Evolutionary conservation across 2,113 vertebrate genomes (phyloP).

Genomic region (Pardalotus punctatus): DNA sequence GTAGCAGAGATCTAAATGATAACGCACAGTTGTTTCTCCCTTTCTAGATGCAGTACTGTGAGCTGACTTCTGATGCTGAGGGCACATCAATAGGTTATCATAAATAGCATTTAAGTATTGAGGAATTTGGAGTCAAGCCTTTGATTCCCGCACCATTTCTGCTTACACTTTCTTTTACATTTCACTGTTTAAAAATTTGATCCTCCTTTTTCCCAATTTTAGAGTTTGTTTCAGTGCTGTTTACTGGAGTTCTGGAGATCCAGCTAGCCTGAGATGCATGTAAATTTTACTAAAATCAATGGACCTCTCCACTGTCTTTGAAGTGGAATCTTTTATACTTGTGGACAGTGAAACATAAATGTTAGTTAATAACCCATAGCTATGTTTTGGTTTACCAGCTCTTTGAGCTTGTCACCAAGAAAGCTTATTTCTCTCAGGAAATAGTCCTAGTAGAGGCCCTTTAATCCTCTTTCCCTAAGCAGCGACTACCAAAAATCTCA

Average conservation of each 20-base stretch:
- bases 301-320: background rate
- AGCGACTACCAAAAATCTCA: background rate
- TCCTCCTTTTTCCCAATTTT: fast-evolving
- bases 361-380: background rate
- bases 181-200: background rate
- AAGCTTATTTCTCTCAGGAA: background rate
- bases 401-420: background rate
- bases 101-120: background rate
- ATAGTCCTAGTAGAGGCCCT: background rate
- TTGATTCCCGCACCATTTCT: background rate
- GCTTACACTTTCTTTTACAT: background rate
- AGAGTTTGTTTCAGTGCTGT: background rate
- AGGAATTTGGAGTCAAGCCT: background rate
- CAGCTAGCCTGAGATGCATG: background rate
- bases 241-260: background rate
- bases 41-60: background rate
- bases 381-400: background rate
- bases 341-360: background rate
- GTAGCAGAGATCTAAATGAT: background rate
- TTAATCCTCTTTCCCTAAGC: background rate
- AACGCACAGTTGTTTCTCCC: background rate
- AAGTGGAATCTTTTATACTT: background rate
- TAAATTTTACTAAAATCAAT: background rate
- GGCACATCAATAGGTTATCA: background rate
- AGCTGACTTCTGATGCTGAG: background rate